A percentile compares a stretch with the other conserved stretches of the same genome.
phyloP scores from a whole-genome alignment of 92 coral and sea anemone genomes.

The Siderastrea siderea region DNA sequence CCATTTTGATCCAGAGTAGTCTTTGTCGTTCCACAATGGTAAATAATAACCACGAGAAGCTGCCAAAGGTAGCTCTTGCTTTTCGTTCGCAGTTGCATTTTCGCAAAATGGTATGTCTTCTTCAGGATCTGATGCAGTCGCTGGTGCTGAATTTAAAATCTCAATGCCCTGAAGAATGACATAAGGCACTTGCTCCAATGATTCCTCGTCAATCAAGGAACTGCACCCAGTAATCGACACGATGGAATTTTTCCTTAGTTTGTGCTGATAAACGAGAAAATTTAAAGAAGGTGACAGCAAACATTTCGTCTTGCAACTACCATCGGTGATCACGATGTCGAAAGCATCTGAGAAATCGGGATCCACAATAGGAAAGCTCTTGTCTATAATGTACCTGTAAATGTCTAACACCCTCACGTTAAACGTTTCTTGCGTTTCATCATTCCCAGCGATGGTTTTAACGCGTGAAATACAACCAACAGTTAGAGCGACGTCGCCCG shows the following conservation, averaged over 20 bases:
- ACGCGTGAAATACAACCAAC: conserved; percentile 58
- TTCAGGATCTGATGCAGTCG: too few species aligned
- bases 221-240: conserved; percentile 50
- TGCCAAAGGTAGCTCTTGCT: conserved; percentile 45
- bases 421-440: conserved; percentile 30
- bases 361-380: conserved; percentile 34
- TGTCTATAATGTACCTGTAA: conserved; percentile 62
- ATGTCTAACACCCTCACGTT: conserved; percentile 47
- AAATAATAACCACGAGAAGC: conserved; percentile 66
- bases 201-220: conserved; percentile 49
- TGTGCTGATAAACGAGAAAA: conserved; percentile 48
- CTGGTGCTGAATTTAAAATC: conserved; percentile 35
- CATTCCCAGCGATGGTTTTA: conserved; percentile 25
- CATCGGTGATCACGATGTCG: conserved; percentile 70
- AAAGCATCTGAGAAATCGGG: conserved; percentile 55
- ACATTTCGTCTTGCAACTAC: conserved; percentile 66
- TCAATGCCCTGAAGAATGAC: conserved; percentile 59
- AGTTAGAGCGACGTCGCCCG: conserved; percentile 39
- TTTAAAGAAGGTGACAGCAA: conserved; percentile 56
- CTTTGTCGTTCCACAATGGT: conserved; percentile 74
- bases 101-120: conserved; percentile 24
- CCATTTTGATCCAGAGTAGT: conserved; percentile 67
- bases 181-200: conserved; percentile 31
- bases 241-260: conserved; percentile 32
- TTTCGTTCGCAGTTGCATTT: conserved; percentile 52